phyloP scores from a whole-genome alignment of 2,113 vertebrate genomes.

The Poeciliopsis turrubarensis region DNA sequence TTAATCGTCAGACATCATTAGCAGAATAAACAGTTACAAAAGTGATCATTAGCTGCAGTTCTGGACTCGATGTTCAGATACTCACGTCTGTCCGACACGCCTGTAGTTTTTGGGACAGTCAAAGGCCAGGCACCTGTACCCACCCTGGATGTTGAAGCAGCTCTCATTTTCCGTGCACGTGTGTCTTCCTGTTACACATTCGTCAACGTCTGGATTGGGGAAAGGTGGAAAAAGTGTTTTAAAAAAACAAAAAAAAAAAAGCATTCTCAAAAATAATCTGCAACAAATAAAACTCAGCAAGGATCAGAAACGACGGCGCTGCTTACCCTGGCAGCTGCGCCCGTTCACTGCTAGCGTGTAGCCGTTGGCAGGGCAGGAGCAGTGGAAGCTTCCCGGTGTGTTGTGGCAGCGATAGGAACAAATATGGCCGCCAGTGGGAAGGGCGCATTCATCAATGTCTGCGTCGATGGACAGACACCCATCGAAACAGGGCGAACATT shows the following conservation, averaged over 20 bases:
- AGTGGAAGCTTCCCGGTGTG: slow-evolving; percentile 92
- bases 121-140: slow-evolving; percentile 89
- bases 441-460: slow-evolving; percentile 97
- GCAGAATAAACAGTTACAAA: no score
- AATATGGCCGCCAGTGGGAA: slow-evolving; percentile 96
- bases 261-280: neutral
- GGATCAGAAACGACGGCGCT: neutral
- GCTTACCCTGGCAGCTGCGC: slow-evolving; percentile 94
- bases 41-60: no score
- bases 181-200: slow-evolving; percentile 91
- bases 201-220: slow-evolving; percentile 86
- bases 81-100: slow-evolving; percentile 91
- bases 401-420: slow-evolving; percentile 92
- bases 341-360: slow-evolving; percentile 90
- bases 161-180: slow-evolving; percentile 88
- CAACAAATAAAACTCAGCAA: no score
- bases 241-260: neutral
- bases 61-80: slow-evolving; percentile 40
- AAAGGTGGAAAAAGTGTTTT: neutral
- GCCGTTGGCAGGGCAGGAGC: slow-evolving; percentile 87
- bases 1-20: no score
- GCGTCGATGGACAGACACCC: neutral
- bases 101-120: slow-evolving; percentile 91
- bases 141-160: slow-evolving; percentile 96
- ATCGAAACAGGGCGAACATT: neutral